Percentiles rank a stretch among this genome's conserved stretches.
These are phyloP conservation scores for Mactra quadrangularis DNA, from an alignment of 1,140 invertebrate species.

Conservation along the genomic window DNA sequence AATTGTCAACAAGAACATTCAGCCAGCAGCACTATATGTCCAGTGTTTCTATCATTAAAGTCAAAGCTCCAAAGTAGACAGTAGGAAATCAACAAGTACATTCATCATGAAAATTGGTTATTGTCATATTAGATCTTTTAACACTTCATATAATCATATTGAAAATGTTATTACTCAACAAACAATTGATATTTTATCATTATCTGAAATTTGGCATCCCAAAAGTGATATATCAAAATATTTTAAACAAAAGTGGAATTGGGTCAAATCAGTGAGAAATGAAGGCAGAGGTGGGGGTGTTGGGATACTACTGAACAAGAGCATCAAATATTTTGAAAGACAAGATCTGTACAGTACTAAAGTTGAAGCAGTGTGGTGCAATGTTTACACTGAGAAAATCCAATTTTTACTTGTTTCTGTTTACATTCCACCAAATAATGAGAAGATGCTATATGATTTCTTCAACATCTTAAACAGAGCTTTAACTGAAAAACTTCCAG, in stretches of 20 bases:
- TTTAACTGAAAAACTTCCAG: background rate
- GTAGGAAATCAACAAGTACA: background rate
- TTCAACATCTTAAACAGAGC: background rate
- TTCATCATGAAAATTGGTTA: conserved; percentile 17
- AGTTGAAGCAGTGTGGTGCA: conserved; percentile 22
- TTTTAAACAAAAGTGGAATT: background rate
- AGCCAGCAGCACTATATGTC: conserved; percentile 1
- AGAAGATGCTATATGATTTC: background rate
- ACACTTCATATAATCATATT: conserved; percentile 13
- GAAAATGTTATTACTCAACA: background rate
- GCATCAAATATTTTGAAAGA: conserved; percentile 31
- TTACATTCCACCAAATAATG: no score
- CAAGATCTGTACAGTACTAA: conserved; percentile 3
- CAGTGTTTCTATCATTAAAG: background rate
- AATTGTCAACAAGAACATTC: background rate
- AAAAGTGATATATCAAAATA: background rate
- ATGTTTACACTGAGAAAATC: background rate
- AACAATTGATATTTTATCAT: background rate
- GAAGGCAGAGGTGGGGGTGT: conserved; percentile 7
- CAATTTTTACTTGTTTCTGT: background rate
- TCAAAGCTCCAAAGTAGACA: background rate
- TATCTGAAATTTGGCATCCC: conserved; percentile 32
- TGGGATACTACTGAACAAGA: conserved; percentile 1
- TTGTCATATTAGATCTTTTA: background rate
- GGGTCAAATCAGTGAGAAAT: background rate